Conservation (phyloP, 2,113 vertebrate species). For the Neolamprologus falcicula region DNA sequence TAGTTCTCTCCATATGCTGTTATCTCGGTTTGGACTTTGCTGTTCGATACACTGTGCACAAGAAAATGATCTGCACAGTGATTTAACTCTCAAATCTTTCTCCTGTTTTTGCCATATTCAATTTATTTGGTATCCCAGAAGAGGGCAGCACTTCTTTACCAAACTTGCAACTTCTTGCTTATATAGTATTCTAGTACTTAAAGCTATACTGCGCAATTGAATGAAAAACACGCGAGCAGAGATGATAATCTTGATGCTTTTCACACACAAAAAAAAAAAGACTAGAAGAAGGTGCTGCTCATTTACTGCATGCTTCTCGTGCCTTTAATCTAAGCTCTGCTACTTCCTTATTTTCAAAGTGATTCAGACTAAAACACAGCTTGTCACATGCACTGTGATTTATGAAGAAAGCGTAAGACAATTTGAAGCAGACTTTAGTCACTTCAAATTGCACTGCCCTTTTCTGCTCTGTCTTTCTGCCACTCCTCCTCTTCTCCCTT, state of each 20-base stretch:
- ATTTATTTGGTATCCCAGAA: slow-evolving; percentile 33
- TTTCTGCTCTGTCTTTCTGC: not conserved
- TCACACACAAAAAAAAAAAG: not conserved
- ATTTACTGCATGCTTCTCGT: not conserved
- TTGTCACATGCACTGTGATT: slow-evolving; percentile 15
- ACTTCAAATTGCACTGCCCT: slow-evolving; percentile 1
- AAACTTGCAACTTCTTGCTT: not conserved
- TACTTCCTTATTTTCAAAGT: not conserved
- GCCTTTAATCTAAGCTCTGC: slow-evolving; percentile 1
- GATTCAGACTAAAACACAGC: not conserved
- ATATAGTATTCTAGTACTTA: not conserved
- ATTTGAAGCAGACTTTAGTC: slow-evolving; percentile 30
- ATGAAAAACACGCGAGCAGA: not conserved
- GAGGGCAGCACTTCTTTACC: slow-evolving; percentile 65
- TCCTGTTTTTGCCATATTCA: not conserved
- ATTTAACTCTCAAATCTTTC: not conserved
- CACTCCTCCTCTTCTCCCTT: not conserved
- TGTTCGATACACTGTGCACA: not conserved
- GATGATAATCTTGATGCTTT: not conserved
- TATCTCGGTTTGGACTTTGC: not conserved
- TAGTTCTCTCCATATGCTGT: not conserved
- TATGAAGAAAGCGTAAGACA: slow-evolving; percentile 1
- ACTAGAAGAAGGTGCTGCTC: not conserved
- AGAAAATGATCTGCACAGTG: not conserved
- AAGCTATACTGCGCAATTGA: not conserved